phyloP scores from a whole-genome alignment of 2,888 invertebrate species.

The Pristionchus fissidentatus region DNA sequence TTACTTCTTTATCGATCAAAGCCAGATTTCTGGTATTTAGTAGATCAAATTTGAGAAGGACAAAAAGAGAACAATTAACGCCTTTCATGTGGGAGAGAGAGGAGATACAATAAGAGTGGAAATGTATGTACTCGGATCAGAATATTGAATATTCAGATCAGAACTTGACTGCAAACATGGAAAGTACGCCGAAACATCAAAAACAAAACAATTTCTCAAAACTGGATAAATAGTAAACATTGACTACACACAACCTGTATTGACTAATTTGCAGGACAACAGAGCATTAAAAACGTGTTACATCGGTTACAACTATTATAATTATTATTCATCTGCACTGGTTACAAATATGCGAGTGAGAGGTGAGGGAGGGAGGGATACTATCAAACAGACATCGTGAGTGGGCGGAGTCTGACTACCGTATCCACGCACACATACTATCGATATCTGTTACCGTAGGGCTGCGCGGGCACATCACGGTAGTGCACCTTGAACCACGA shows the following conservation, averaged over 20 bases:
- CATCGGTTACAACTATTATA: conserved; percentile 13
- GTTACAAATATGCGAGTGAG: conserved; percentile 1
- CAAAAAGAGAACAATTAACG: neutral
- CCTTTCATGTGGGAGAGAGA: too few species aligned
- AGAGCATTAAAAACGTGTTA: too few species aligned
- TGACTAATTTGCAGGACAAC: neutral
- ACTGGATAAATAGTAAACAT: neutral
- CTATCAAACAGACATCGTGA: neutral
- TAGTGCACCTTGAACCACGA: conserved; percentile 99
- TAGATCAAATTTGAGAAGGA: neutral
- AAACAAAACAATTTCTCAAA: neutral
- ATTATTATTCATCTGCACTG: neutral
- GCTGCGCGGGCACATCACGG: neutral
- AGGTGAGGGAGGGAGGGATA: too few species aligned
- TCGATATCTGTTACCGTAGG: neutral
- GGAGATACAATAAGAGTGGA: conserved; percentile 2
- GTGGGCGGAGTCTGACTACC: neutral
- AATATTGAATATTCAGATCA: too few species aligned
- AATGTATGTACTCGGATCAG: neutral
- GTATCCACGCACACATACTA: neutral
- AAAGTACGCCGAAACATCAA: neutral
- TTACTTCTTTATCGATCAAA: neutral
- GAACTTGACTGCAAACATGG: neutral
- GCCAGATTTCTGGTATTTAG: neutral
- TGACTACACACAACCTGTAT: neutral